These are phyloP conservation scores for Pseudopipra pipra DNA, from an alignment of 2,113 vertebrate genomes.

Conservation along the genomic window DNA sequence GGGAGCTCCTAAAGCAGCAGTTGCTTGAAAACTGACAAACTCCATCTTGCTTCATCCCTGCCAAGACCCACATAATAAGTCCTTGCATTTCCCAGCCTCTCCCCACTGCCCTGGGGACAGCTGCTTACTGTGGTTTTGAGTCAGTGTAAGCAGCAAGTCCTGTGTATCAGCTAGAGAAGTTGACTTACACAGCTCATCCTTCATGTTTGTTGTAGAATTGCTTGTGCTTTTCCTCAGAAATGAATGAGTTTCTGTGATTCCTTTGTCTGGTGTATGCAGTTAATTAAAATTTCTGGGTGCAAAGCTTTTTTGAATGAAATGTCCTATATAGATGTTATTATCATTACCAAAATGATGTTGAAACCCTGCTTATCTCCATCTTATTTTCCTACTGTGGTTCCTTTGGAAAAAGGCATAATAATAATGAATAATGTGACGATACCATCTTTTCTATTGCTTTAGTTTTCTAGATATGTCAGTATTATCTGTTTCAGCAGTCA, in stretches of 20 bases:
- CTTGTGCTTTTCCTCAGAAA: neutral
- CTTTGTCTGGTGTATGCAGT: neutral
- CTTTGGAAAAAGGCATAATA: neutral
- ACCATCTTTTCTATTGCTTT: slow-evolving; percentile 17
- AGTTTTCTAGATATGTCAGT: neutral
- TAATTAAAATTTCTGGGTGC: slow-evolving; percentile 3
- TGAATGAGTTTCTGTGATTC: neutral
- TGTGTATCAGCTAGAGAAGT: neutral
- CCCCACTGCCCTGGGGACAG: fast-evolving
- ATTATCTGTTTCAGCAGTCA: slow-evolving; percentile 3
- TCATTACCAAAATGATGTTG: neutral
- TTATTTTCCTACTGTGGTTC: neutral
- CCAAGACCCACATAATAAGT: neutral
- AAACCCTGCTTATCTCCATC: slow-evolving; percentile 10
- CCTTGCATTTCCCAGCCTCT: neutral
- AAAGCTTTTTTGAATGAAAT: slow-evolving; percentile 14
- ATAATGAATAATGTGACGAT: neutral
- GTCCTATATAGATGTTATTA: neutral
- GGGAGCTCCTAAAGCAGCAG: neutral
- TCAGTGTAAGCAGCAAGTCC: neutral
- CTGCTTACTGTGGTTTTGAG: neutral
- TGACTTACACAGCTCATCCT: neutral
- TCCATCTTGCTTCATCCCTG: neutral
- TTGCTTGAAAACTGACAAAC: neutral
- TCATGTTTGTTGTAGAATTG: neutral